These are phyloP conservation scores for Crematogaster levior DNA, from an alignment of 2,888 invertebrate genomes.

Conservation along the genomic window DNA sequence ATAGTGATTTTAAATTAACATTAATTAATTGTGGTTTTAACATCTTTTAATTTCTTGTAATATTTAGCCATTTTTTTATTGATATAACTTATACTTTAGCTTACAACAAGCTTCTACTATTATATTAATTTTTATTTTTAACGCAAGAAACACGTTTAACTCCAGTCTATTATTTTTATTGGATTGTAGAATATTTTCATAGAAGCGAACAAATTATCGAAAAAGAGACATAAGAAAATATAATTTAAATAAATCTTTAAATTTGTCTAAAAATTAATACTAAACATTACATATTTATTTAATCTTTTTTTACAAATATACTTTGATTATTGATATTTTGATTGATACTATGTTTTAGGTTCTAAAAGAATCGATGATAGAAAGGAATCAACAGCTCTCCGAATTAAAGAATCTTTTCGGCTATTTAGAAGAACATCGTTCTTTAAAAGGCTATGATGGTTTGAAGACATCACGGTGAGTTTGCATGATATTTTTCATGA, in stretches of 20 bases:
- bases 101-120: too few species aligned
- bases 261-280: background rate
- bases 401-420: conserved; percentile 90
- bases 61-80: too few species aligned
- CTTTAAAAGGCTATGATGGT: conserved; percentile 86
- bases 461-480: conserved; percentile 80
- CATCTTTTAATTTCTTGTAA: too few species aligned
- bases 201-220: background rate
- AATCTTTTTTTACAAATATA: background rate
- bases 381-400: conserved; percentile 89
- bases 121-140: too few species aligned
- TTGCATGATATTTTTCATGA: conserved; percentile 50
- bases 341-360: conserved; percentile 57
- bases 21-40: too few species aligned
- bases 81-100: too few species aligned
- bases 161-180: background rate
- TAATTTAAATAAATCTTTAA: conserved; percentile 11
- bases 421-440: conserved; percentile 88
- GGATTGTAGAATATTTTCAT: background rate
- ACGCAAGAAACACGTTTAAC: background rate
- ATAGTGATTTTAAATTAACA: too few species aligned
- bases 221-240: too few species aligned
- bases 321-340: too few species aligned
- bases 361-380: conserved; percentile 84
- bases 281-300: background rate